phyloP scores from a whole-genome alignment of 2,113 vertebrate genomes.

The Rhinopithecus roxellana region DNA sequence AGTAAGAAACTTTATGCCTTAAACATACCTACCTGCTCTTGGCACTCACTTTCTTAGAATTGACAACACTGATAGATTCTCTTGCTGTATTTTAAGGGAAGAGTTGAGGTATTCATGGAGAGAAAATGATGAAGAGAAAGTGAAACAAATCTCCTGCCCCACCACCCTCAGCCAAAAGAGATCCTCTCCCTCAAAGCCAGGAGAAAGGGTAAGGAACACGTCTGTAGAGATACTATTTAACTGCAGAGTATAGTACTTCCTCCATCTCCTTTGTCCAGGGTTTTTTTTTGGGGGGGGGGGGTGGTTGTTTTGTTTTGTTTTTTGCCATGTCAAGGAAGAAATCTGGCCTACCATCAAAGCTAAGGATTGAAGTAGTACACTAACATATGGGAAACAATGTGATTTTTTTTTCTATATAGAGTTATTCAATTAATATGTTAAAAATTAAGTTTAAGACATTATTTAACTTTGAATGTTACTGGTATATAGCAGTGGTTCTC shows the following conservation, averaged over 20 bases:
- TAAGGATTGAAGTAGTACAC: not conserved
- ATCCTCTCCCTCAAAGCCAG: not conserved
- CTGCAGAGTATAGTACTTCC: not conserved
- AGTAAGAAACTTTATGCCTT: not conserved
- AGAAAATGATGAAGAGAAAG: not conserved
- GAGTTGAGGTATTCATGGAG: not conserved
- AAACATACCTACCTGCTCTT: too few relatives aligned
- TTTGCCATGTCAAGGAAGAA: not conserved
- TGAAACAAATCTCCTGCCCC: not conserved
- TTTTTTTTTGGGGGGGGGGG: rapidly evolving
- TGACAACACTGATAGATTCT: not conserved
- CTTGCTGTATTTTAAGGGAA: not conserved
- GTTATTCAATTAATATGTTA: not conserved
- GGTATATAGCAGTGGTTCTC: not conserved
- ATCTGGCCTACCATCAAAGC: not conserved
- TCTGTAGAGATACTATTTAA: too few relatives aligned
- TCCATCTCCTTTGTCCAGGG: not conserved
- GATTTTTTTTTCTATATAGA: not conserved
- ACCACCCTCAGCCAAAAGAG: not conserved
- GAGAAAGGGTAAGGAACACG: not conserved
- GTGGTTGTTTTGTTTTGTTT: too few relatives aligned
- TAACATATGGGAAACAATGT: not conserved
- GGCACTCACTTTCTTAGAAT: not conserved
- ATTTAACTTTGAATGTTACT: not conserved
- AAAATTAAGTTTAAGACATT: not conserved